Percentiles rank a stretch among this genome's conserved stretches.
These are phyloP conservation scores for Axinella damicornis DNA, from an alignment of 37 sponge, comb jelly and placozoan genomes.

Conservation along the genomic window DNA sequence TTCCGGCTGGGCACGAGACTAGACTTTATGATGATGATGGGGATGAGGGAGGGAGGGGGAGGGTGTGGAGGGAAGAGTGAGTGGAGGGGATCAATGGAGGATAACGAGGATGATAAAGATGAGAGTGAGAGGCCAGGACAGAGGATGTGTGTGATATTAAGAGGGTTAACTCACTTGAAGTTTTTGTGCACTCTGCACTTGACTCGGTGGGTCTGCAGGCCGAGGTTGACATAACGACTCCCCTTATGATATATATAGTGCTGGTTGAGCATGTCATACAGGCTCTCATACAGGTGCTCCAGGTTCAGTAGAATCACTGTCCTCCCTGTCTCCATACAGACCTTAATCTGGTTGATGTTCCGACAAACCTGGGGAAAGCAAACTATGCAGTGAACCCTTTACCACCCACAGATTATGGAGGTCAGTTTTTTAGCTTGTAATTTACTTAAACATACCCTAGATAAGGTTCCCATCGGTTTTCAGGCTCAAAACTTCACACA, in stretches of 20 bases:
- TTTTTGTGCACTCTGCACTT: constrained; percentile 86
- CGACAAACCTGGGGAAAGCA: constrained; percentile 68
- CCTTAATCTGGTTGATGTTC: constrained; percentile 95
- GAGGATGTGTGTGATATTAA: not conserved
- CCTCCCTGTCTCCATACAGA: constrained; percentile 94
- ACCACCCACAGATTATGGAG: too few relatives aligned
- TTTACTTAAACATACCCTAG: too few relatives aligned
- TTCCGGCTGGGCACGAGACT: too few relatives aligned
- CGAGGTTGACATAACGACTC: constrained; percentile 88
- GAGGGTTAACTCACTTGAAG: constrained; percentile 64
- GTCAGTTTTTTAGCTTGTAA: too few relatives aligned
- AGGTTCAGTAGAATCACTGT: constrained; percentile 92
- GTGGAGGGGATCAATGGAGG: not conserved
- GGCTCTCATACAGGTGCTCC: constrained; percentile 96
- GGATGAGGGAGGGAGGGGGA: too few relatives aligned
- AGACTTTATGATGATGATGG: too few relatives aligned
- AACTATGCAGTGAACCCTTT: too few relatives aligned
- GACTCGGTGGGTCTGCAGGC: constrained; percentile 89
- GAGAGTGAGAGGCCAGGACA: too few relatives aligned
- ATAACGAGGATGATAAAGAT: not conserved
- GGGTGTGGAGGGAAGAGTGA: too few relatives aligned
- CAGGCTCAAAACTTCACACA: too few relatives aligned
- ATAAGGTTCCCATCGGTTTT: too few relatives aligned
- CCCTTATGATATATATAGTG: constrained; percentile 71
- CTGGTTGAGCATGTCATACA: constrained; percentile 96